A percentile compares a stretch with the other conserved stretches of the same genome.
phyloP scores from a whole-genome alignment of 2,797 vertebrate genomes.

The Rhadinocentrus ornatus region DNA sequence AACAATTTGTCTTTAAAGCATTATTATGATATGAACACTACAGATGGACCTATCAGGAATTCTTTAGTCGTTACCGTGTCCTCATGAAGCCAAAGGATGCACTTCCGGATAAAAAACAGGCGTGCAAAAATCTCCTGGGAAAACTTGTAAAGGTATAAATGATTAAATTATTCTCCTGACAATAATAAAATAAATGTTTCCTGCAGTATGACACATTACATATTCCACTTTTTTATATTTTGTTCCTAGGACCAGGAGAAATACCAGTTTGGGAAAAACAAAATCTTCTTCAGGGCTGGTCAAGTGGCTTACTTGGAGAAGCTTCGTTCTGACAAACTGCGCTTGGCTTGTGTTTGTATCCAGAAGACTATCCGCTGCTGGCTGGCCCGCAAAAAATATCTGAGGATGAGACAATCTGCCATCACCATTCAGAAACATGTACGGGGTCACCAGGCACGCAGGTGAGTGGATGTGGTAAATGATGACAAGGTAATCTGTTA shows the following conservation, averaged over 20 bases:
- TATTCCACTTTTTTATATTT: not conserved
- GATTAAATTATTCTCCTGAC: not conserved
- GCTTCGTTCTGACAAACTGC: constrained; percentile 93
- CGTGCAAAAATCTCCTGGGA: constrained; percentile 91
- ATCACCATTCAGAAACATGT: constrained; percentile 90
- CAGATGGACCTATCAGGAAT: constrained; percentile 99
- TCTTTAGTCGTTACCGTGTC: constrained; percentile 95
- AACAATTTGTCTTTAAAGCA: not conserved
- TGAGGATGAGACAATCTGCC: constrained; percentile 88
- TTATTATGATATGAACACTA: constrained; percentile 18
- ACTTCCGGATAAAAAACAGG: constrained; percentile 89
- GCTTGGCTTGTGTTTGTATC: constrained; percentile 91
- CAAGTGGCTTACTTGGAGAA: constrained; percentile 98
- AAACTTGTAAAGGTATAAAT: constrained; percentile 89
- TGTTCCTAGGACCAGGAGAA: constrained; percentile 89
- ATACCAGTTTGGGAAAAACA: constrained; percentile 97
- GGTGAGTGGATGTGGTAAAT: constrained; percentile 78
- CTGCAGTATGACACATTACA: not conserved
- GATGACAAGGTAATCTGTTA: not conserved
- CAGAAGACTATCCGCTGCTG: constrained; percentile 97
- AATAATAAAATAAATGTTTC: not conserved
- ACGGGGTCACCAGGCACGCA: constrained; percentile 91
- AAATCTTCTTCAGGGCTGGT: constrained; percentile 98
- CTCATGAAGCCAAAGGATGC: constrained; percentile 94
- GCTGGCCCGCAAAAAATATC: constrained; percentile 91